Base-by-base conservation (phyloP, 2,888 invertebrate species). In the Anoplius nigerrimus region DNA sequence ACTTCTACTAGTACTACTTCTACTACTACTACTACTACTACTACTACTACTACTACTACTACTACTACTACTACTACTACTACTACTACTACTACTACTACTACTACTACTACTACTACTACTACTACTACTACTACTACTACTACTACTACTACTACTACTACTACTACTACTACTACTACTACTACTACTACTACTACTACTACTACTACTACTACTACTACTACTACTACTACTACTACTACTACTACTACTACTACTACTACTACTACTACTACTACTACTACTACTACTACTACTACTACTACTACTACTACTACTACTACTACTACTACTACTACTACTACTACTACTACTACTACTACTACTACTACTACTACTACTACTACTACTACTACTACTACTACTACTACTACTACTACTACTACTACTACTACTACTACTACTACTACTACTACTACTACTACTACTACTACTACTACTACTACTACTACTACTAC, bases 261-360 rank as follows among this genome's bases (percentile, higher is more conserved):
- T 48, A n/a, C 48, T 18, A 48, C 16, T 18, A 48, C 16, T 18
- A 48, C 48, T 18, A 11, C 48, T 48, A 48, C 48, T 48, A 48
- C 48, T 48, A 48, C 18, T 48, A 48, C 18, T 48, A 48, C 48
- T 48, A 48, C 5, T 18, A 48, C 48, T 48, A 48, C 4, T 48
- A 48, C 48, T 48, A 48, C 13, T 48, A 48, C 2, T 48, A 48
- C 16, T 18, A 48, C 16, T 48, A 48, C 2, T 48, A 48, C n/a
- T 48, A n/a, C 48, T 48, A 48, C 16, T 48, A n/a, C 48, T 48
- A n/a, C 48, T 18, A 48, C 16, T 18, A 48, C 16, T 18, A 48
- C 48, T 18, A 11, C 48, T 48, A 48, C 48, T 48, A 48, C 48
- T 48, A 48, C 18, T 48, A 48, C 18, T 48, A 48, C 48, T 48